Base-by-base conservation (phyloP, 1,140 invertebrate genomes). In the Sarcophaga bullata region DNA sequence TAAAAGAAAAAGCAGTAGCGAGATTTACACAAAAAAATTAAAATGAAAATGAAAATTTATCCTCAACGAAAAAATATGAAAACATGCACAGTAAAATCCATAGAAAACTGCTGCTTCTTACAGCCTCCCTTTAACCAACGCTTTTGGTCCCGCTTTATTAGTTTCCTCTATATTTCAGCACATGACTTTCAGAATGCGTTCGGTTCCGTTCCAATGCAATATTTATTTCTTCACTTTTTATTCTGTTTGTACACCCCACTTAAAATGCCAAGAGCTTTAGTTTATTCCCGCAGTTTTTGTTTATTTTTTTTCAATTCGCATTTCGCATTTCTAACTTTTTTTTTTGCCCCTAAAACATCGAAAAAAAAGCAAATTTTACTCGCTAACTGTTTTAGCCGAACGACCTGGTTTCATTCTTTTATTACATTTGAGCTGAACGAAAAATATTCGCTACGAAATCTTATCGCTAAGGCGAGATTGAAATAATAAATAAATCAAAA, bases 181-280 rank as follows among this genome's bases (percentile, higher is more conserved):
- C 25, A 37, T 37, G 25, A 37, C 25, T 37, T 37, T 37, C 1
- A 37, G 25, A 37, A 37, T 37, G 25, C 25, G 25, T 37, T 37
- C 25, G 25, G 25, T 37, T 37, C 25, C 25, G 25, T 37, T 37
- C 25, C 25, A 4, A 37, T 37, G 25, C 25, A 37, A 37, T 58
- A 8, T 58, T 58, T 58, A 58, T 58, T 58, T 58, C 54, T 58
- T 58, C n/a, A 58, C n/a, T 37, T 52, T 58, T 58, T n/a, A 13
- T 58, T 58, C 54, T n/a, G 54, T 58, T 58, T 58, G 54, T n/a
- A 58, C 25, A 37, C 25, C 54, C 54, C 54, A n/a, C 54, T 58
- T 58, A 58, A 58, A 58, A 58, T n/a, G 15, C 54, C 54, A 58
- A 58, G n/a, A 58, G 54, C 54, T 58, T 58, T 58, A 58, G 54